phyloP scores from a whole-genome alignment of 2,888 invertebrate genomes.

The Apamea epomidion region DNA sequence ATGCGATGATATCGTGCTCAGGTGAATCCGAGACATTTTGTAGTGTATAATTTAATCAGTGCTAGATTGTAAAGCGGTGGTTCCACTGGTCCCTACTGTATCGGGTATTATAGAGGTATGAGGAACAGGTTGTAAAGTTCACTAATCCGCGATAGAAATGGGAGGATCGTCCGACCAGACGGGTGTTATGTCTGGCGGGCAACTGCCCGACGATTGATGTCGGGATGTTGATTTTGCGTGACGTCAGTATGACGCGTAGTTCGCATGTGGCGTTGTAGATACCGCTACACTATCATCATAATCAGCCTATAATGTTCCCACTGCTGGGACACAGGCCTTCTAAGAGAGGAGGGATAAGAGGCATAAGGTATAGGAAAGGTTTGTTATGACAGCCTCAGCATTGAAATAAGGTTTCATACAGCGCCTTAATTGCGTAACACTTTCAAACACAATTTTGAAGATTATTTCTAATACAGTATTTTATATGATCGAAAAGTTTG shows the following conservation, averaged over 20 bases:
- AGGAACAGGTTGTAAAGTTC: too few relatives aligned
- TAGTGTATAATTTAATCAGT: slow-evolving; percentile 41
- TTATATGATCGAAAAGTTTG: too few relatives aligned
- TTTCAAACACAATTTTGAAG: too few relatives aligned
- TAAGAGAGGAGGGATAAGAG: background rate
- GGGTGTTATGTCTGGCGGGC: too few relatives aligned
- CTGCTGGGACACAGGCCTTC: background rate
- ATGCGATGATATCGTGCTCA: slow-evolving; percentile 50
- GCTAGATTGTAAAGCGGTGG: slow-evolving; percentile 4
- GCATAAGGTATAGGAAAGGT: background rate
- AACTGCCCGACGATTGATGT: too few relatives aligned
- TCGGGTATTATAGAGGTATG: background rate
- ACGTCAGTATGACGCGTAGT: too few relatives aligned
- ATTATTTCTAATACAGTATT: too few relatives aligned
- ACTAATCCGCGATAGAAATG: too few relatives aligned
- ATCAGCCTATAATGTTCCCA: background rate
- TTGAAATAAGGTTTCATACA: background rate
- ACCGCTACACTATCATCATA: background rate
- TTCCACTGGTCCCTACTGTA: background rate
- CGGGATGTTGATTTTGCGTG: too few relatives aligned
- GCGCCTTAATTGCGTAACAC: too few relatives aligned
- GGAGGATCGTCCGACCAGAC: too few relatives aligned
- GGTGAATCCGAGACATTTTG: slow-evolving; percentile 28
- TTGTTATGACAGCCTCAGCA: background rate
- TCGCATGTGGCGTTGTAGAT: too few relatives aligned